Evolutionary conservation across 2,113 vertebrate species (phyloP).

Genomic region (Spizaetus ornatus): DNA sequence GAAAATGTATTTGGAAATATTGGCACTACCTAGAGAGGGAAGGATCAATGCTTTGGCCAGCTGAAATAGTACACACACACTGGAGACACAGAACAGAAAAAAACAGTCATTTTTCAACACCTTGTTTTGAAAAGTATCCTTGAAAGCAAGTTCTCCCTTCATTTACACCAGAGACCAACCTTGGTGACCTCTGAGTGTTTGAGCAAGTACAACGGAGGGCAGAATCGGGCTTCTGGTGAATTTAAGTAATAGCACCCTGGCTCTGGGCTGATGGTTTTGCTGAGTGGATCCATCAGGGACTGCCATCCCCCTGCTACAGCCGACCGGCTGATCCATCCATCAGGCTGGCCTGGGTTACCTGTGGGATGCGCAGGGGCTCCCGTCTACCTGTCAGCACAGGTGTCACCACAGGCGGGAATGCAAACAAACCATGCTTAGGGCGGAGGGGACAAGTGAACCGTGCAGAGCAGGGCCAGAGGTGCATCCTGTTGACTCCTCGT

Average conservation of each 20-base stretch:
- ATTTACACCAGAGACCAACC: not conserved
- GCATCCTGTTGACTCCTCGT: slow-evolving; percentile 15
- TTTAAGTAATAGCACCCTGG: not conserved
- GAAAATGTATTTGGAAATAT: not conserved
- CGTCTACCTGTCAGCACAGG: slow-evolving; percentile 16
- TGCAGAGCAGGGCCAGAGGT: not conserved
- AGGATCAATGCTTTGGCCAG: not conserved
- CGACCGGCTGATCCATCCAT: not conserved
- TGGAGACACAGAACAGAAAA: not conserved
- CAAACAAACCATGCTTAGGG: not conserved
- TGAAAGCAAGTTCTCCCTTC: not conserved
- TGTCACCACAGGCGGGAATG: not conserved
- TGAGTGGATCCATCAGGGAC: slow-evolving; percentile 18
- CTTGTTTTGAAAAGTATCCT: not conserved
- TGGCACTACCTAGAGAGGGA: not conserved
- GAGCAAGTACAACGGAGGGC: not conserved
- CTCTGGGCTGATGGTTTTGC: not conserved
- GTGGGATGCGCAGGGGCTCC: not conserved
- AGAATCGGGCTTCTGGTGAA: rapidly evolving
- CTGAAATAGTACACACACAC: not conserved
- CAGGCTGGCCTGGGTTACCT: not conserved
- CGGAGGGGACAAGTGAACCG: not conserved
- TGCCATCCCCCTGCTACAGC: not conserved
- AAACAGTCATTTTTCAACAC: slow-evolving; percentile 13
- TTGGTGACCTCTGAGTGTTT: not conserved